Evolutionary conservation across 2,797 vertebrate species (phyloP).

Genomic region (Xenopus petersii): DNA sequence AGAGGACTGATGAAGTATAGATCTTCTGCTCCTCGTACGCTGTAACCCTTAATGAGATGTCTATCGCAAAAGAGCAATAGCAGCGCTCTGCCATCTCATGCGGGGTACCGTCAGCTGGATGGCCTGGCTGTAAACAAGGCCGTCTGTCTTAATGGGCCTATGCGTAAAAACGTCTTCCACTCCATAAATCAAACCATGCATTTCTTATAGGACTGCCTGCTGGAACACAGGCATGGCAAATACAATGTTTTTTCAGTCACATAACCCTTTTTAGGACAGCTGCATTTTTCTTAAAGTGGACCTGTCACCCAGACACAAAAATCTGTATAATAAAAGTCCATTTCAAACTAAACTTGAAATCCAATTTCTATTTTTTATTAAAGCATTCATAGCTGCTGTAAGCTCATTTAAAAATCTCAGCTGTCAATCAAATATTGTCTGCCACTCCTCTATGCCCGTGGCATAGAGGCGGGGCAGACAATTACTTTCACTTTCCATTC

Average conservation of each 20-base stretch:
- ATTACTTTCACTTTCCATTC: too few species aligned
- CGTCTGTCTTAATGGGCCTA: slow-evolving; percentile 64
- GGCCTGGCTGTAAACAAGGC: slow-evolving; percentile 65
- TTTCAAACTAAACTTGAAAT: too few species aligned
- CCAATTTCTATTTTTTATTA: too few species aligned
- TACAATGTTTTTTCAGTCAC: slow-evolving; percentile 42
- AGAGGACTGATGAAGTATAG: slow-evolving; percentile 60
- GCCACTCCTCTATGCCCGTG: too few species aligned
- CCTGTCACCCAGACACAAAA: too few species aligned
- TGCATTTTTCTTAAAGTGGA: background rate
- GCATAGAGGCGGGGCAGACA: too few species aligned
- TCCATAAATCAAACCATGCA: slow-evolving; percentile 64
- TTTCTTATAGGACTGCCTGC: slow-evolving; percentile 55
- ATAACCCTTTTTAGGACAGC: slow-evolving; percentile 4
- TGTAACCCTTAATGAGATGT: slow-evolving; percentile 64
- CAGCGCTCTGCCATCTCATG: slow-evolving; percentile 54
- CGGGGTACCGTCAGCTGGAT: slow-evolving; percentile 61
- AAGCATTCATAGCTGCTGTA: too few species aligned
- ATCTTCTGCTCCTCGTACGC: slow-evolving; percentile 58
- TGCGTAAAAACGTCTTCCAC: slow-evolving; percentile 64
- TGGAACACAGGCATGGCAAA: slow-evolving; percentile 51
- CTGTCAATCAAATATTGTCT: too few species aligned
- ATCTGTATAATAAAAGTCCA: too few species aligned
- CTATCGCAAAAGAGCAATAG: slow-evolving; percentile 62
- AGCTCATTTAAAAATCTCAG: too few species aligned